Base-by-base conservation (phyloP, 2,888 invertebrate species). In the Baccha elongata region DNA sequence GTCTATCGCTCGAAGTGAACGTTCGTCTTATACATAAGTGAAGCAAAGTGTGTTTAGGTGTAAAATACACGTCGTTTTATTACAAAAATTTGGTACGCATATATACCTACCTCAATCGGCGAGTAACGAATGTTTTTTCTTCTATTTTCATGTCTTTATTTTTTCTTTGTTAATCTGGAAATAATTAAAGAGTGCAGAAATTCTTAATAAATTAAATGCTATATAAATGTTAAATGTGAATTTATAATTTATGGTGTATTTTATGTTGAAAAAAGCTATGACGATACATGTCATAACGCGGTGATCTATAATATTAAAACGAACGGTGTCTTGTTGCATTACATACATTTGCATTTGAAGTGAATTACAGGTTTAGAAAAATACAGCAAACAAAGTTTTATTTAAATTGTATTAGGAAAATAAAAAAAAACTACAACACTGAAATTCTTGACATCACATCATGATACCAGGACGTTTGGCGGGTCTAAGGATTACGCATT, bases 1-100 rank as follows among this genome's bases (percentile, higher is more conserved):
- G 68, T 62, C 68, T 58, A 73, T 80, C 74, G 58, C 55, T 64
- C 58, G 60, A 62, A 69, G 68, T 69, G 80, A 80, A 74, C 68
- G 68, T 73, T 73, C 68, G 74, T 50, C 50, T 78, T 32, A 37
- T 29, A 58, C 50, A 35, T 79, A 26, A 55, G 60, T 19, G 65
- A 72, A 23, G 23, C 5, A 5, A 21, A 72, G 60, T 55, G 60
- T 50, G 46, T 11, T 40, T 46, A 69, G 40, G 52, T 62, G 23
- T 19, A 62, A 19, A 15, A 26, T 44, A 40, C 26, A 50, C 67
- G 67, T 60, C 67, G 58, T 65, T 29, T 21, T 32, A 13, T 8
- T 8, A 32, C 4, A 32, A 32, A 32, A 32, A 32, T 7, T 3
- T 32, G 8, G 26, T 26, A 6, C 26, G 6, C 26, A 26, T 26